Percentiles rank a stretch among this genome's conserved stretches.
Evolutionary conservation across 2,113 vertebrate species (phyloP).

Genomic region (Antidorcas marsupialis): DNA sequence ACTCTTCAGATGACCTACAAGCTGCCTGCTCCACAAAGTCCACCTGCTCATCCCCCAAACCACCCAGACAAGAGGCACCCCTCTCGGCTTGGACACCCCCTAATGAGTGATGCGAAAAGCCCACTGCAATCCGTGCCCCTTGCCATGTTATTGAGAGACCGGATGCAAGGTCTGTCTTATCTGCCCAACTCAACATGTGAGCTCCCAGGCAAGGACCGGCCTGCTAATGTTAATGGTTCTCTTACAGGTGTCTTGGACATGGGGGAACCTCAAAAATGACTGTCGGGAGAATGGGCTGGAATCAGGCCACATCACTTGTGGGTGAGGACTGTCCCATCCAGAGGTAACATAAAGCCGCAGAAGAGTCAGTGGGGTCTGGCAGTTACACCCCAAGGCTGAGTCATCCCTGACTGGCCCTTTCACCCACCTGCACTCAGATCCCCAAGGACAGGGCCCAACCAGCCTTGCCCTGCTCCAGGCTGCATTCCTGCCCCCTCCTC

Average conservation of each 20-base stretch:
- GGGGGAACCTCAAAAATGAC: neutral
- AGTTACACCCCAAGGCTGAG: rapidly evolving
- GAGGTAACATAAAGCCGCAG: neutral
- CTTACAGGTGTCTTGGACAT: neutral
- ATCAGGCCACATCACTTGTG: rapidly evolving
- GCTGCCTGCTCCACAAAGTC: neutral
- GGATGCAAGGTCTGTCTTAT: rapidly evolving
- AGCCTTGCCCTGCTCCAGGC: neutral
- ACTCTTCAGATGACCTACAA: neutral
- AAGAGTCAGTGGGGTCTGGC: rapidly evolving
- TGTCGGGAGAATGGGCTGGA: neutral
- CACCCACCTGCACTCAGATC: neutral
- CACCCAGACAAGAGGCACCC: neutral
- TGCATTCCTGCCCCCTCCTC: too few relatives aligned
- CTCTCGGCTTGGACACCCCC: neutral
- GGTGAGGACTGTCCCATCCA: neutral
- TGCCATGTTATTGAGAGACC: neutral
- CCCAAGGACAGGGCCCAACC: rapidly evolving
- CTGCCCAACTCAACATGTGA: rapidly evolving
- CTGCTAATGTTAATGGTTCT: rapidly evolving
- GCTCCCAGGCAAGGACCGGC: rapidly evolving
- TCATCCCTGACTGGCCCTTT: rapidly evolving
- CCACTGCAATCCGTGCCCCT: neutral
- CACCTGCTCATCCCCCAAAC: neutral
- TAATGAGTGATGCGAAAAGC: too few relatives aligned